Conservation (phyloP, 1,140 invertebrate species). For the Linepithema humile region DNA sequence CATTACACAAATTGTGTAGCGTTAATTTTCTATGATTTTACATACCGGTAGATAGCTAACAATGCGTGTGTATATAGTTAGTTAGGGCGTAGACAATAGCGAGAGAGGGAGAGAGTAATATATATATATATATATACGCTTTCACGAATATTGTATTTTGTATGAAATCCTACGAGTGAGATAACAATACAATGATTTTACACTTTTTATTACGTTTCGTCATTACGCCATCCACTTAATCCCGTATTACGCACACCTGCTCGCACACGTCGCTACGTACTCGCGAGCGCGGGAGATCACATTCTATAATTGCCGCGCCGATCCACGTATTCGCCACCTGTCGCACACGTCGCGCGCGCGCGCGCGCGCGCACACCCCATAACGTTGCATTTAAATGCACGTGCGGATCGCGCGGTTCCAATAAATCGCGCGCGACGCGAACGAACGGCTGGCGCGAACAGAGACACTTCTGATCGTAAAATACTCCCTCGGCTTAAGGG, state of each 20-base stretch:
- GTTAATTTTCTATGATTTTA: slow-evolving; percentile 17
- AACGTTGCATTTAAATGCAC: slow-evolving; percentile 51
- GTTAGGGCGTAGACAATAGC: background rate
- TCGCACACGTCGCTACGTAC: background rate
- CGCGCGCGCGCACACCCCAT: too few species aligned
- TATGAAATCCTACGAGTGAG: slow-evolving; percentile 57
- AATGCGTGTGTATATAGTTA: slow-evolving; percentile 14
- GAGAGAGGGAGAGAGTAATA: slow-evolving; percentile 11
- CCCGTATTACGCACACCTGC: background rate
- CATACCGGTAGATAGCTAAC: background rate
- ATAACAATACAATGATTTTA: slow-evolving; percentile 63
- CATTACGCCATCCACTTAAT: slow-evolving; percentile 26
- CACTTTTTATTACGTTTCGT: slow-evolving; percentile 50
- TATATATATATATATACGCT: background rate
- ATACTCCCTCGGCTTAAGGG: background rate
- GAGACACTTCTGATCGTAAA: slow-evolving; percentile 18
- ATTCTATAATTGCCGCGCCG: slow-evolving; percentile 9
- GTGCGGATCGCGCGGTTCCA: slow-evolving; percentile 11
- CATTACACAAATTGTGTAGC: slow-evolving; percentile 1
- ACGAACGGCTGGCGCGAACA: background rate
- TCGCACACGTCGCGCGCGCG: background rate
- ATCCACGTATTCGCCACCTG: slow-evolving; percentile 35
- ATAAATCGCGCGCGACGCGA: slow-evolving; percentile 40
- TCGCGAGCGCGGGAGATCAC: background rate
- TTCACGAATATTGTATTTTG: slow-evolving; percentile 57